A percentile compares a stretch with the other conserved stretches of the same genome.
phyloP scores from a whole-genome alignment of 2,888 invertebrate species.

The Chymomyza caudatula region DNA sequence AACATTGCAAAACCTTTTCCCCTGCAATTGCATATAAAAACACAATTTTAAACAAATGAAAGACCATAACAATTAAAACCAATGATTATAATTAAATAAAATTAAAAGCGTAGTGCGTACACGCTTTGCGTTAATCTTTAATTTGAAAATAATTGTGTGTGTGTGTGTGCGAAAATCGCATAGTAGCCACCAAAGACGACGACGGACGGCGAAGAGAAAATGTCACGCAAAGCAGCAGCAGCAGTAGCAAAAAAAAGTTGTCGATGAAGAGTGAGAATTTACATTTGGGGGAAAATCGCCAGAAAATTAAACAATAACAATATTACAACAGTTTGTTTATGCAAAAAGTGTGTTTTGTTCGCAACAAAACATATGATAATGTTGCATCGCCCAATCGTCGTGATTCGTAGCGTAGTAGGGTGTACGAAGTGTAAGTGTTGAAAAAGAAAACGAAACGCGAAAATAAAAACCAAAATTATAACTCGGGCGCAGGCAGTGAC shows the following conservation, averaged over 20 bases:
- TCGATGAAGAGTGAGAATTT: conserved; percentile 62
- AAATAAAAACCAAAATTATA: conserved; percentile 47
- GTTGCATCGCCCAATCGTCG: not conserved
- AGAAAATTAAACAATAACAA: conserved; percentile 56
- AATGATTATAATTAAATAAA: conserved; percentile 17
- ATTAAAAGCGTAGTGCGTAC: conserved; percentile 12
- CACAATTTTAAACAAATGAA: conserved; percentile 65
- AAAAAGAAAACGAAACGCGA: conserved; percentile 11
- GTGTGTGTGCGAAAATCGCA: conserved; percentile 5
- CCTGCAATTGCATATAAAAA: conserved; percentile 62
- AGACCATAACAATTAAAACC: conserved; percentile 41
- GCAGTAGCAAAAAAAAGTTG: conserved; percentile 44
- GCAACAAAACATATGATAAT: not conserved
- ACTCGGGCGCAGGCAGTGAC: conserved; percentile 50
- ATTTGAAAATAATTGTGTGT: conserved; percentile 29
- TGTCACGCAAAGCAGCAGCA: conserved; percentile 70
- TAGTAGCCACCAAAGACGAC: conserved; percentile 17
- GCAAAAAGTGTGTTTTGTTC: conserved; percentile 22
- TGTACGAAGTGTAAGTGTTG: not conserved
- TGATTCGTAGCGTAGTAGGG: not conserved
- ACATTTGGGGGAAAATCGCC: conserved; percentile 49
- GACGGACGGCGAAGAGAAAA: conserved; percentile 65
- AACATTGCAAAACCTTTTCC: conserved; percentile 62
- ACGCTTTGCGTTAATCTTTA: conserved; percentile 21
- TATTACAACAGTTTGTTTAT: conserved; percentile 29